These are phyloP conservation scores for Sweltsa coloradensis DNA, from an alignment of 1,140 invertebrate species.

Conservation along the genomic window DNA sequence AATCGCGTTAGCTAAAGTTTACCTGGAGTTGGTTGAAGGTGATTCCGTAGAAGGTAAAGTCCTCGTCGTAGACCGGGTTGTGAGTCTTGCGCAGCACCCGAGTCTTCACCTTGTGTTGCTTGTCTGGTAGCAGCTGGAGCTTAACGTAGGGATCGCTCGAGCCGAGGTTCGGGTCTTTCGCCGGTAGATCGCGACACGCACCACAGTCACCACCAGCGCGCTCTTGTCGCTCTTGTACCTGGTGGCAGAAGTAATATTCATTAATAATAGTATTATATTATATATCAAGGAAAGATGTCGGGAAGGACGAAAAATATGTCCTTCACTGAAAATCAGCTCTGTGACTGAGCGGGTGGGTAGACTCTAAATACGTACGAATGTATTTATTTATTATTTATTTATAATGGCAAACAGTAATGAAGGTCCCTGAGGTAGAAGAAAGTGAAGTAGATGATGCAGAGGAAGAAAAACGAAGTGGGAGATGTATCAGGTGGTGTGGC, in stretches of 20 bases:
- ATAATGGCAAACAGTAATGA: too few relatives aligned
- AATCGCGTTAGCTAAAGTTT: too few relatives aligned
- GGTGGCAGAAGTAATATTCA: too few relatives aligned
- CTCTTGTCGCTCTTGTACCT: slow-evolving; percentile 24
- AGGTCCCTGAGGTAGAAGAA: too few relatives aligned
- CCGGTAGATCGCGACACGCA: slow-evolving; percentile 71
- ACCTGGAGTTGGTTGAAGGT: slow-evolving; percentile 64
- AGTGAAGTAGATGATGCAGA: too few relatives aligned
- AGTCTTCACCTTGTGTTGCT: slow-evolving; percentile 91
- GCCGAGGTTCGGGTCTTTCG: slow-evolving; percentile 52
- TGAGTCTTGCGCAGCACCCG: slow-evolving; percentile 82
- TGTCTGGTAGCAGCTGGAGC: slow-evolving; percentile 83
- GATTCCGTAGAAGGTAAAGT: slow-evolving; percentile 93
- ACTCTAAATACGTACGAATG: too few relatives aligned
- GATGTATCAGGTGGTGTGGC: too few relatives aligned
- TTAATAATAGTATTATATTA: neutral
- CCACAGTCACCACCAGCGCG: slow-evolving; percentile 83
- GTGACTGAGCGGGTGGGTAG: too few relatives aligned
- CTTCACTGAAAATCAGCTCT: too few relatives aligned
- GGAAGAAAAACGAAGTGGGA: too few relatives aligned
- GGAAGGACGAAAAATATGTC: too few relatives aligned
- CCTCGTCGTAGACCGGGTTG: slow-evolving; percentile 90
- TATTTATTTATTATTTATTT: too few relatives aligned
- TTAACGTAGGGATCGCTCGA: slow-evolving; percentile 89
- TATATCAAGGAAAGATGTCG: neutral